phyloP scores from a whole-genome alignment of 2,888 invertebrate genomes.

The Euphydryas editha region DNA sequence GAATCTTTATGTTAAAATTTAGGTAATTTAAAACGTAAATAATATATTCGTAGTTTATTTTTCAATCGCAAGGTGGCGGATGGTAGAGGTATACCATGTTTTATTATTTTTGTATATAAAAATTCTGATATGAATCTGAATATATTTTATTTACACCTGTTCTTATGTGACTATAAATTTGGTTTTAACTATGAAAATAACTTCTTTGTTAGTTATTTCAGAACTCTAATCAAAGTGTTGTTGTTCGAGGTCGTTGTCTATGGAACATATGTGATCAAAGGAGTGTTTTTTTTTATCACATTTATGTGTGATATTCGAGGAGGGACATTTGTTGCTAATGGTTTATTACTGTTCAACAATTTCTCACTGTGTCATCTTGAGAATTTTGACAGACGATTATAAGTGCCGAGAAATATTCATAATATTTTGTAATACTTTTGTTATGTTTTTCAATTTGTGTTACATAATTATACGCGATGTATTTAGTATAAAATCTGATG shows the following conservation, averaged over 20 bases:
- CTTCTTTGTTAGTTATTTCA: constrained; percentile 21
- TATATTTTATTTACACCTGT: constrained; percentile 9
- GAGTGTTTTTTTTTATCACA: constrained; percentile 24
- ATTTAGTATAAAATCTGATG: neutral
- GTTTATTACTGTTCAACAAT: constrained; percentile 27
- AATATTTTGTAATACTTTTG: neutral
- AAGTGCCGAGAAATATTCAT: constrained; percentile 8
- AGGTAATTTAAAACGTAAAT: neutral
- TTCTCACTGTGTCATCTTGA: constrained; percentile 18
- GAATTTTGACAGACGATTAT: constrained; percentile 19
- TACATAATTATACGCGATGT: neutral
- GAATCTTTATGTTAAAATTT: constrained; percentile 1
- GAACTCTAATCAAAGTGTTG: constrained; percentile 24
- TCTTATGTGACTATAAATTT: constrained; percentile 13
- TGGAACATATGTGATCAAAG: constrained; percentile 40
- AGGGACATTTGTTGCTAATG: constrained; percentile 28
- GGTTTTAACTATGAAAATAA: constrained; percentile 21
- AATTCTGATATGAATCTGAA: neutral
- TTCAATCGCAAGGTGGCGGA: neutral
- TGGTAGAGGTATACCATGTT: neutral
- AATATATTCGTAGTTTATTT: neutral
- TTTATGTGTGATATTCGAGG: constrained; percentile 30
- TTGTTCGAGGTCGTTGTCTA: constrained; percentile 30
- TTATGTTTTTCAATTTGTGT: neutral
- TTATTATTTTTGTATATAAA: neutral